Conservation (phyloP, 2,113 vertebrate genomes). For the Phyllopteryx taeniolatus region DNA sequence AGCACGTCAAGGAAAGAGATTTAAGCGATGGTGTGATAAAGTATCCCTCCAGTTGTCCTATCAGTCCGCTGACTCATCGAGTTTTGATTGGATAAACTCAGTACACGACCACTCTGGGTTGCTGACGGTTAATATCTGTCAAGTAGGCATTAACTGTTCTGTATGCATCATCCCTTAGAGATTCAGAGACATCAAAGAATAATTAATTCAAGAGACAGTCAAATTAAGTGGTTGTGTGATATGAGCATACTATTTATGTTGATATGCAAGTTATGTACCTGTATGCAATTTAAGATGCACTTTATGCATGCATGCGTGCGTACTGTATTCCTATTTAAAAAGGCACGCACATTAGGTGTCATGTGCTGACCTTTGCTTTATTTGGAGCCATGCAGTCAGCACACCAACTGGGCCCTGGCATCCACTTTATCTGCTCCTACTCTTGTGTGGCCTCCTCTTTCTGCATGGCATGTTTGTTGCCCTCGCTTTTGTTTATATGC, state of each 20-base stretch:
- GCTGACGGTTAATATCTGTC: neutral
- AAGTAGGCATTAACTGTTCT: neutral
- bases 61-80: neutral
- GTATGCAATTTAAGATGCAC: neutral
- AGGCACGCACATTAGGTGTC: conserved; percentile 45
- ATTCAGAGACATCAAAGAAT: neutral
- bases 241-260: neutral
- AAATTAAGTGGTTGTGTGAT: neutral
- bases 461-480: conserved; percentile 30
- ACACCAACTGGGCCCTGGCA: conserved; percentile 50
- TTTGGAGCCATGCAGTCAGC: conserved; percentile 51
- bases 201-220: neutral
- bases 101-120: neutral
- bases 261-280: neutral
- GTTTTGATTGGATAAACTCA: neutral
- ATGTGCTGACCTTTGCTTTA: conserved; percentile 57
- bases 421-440: conserved; percentile 24
- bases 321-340: conserved; percentile 19
- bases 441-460: conserved; percentile 25
- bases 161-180: neutral
- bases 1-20: too few species aligned
- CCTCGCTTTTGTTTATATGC: conserved; percentile 31
- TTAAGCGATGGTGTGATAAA: too few species aligned
- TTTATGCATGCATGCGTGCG: conserved; percentile 4
- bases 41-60: too few species aligned